Conservation (phyloP, 2,888 invertebrate species). For the Pammene fasciana region DNA sequence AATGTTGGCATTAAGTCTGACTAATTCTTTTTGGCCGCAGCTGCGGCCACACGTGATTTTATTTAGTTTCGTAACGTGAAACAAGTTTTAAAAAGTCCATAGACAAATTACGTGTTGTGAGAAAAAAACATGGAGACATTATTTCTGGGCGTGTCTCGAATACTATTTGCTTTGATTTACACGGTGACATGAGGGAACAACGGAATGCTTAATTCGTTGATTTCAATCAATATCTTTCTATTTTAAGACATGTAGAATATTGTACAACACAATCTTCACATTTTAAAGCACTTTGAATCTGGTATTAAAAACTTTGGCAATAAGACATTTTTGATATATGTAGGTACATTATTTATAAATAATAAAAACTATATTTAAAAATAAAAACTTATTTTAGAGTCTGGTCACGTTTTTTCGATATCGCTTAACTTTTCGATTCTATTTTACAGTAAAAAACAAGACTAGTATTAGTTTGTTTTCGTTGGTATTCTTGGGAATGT, state of each 20-base stretch:
- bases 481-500: no score
- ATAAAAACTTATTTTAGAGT: no score
- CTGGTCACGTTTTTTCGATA: no score
- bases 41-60: conserved; percentile 71
- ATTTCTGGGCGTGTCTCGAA: conserved; percentile 34
- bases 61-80: conserved; percentile 63
- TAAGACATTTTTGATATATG: no score
- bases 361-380: no score
- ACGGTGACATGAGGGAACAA: conserved; percentile 28
- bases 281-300: neutral
- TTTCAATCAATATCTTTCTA: conserved; percentile 17
- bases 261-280: no score
- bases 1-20: conserved; percentile 75
- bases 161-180: conserved; percentile 38
- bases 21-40: conserved; percentile 67
- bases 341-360: no score
- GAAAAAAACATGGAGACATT: conserved; percentile 37
- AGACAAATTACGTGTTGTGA: conserved; percentile 40
- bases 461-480: no score
- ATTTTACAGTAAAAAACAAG: no score
- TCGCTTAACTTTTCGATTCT: no score
- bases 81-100: conserved; percentile 56
- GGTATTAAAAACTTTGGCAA: no score
- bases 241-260: no score
- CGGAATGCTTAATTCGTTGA: conserved; percentile 26